Evolutionary conservation across 2,797 vertebrate genomes (phyloP).

Genomic region (Danio albolineatus): DNA sequence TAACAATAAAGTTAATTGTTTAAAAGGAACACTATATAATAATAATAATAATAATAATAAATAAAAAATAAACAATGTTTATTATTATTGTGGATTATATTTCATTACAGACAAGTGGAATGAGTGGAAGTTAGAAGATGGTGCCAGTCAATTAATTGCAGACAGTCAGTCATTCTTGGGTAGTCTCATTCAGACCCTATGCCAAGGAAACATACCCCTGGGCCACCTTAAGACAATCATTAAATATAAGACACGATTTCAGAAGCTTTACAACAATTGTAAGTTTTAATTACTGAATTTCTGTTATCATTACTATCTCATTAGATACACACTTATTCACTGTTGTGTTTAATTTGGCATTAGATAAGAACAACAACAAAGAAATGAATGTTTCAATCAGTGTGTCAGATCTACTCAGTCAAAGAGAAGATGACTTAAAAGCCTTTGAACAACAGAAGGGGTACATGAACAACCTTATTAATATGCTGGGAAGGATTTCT

Average conservation of each 20-base stretch:
- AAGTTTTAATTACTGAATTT: conserved; percentile 39
- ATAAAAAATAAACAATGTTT: too few relatives aligned
- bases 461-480: conserved; percentile 72
- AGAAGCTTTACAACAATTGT: conserved; percentile 72
- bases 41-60: too few relatives aligned
- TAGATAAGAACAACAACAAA: conserved; percentile 66
- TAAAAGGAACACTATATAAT: background rate
- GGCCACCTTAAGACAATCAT: conserved; percentile 71
- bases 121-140: conserved; percentile 60
- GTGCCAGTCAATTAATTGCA: conserved; percentile 61
- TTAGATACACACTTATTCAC: background rate
- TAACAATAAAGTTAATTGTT: background rate
- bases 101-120: conserved; percentile 66
- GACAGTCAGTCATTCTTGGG: conserved; percentile 52
- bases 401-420: conserved; percentile 63
- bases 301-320: background rate
- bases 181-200: conserved; percentile 66
- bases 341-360: conserved; percentile 34
- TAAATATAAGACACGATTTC: conserved; percentile 65
- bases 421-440: conserved; percentile 69
- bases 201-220: conserved; percentile 65
- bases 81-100: background rate
- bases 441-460: conserved; percentile 56
- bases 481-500: conserved; percentile 76
- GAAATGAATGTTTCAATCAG: conserved; percentile 46